Base-by-base conservation (phyloP, 1,140 invertebrate species). In the Dendroctonus ponderosae region DNA sequence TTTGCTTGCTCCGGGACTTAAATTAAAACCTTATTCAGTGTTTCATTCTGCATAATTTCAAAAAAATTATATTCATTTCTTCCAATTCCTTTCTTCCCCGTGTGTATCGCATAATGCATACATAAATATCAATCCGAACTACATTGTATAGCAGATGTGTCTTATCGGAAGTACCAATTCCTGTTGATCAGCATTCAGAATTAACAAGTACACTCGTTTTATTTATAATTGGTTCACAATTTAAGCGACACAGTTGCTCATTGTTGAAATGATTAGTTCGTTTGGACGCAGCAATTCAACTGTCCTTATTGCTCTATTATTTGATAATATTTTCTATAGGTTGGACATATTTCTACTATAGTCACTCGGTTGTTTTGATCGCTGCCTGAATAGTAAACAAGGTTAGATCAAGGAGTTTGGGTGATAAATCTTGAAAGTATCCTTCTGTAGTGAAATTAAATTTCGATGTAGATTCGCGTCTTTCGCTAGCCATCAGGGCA, bases 151-250 rank as follows among this genome's bases (percentile, higher is more conserved):
- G 52, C 52, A 46, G 44, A 46, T 46, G 44, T 46, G 44, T 54
- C 52, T 54, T 54, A 54, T 54, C 52, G 52, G 52, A 54, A 26
- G 39, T 54, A 54, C 52, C 52, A 12, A 54, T 54, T 54, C 39
- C 37, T 54, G 52, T 54, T 26, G 52, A 54, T 54, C 52, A 54
- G 52, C 52, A 54, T 54, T 54, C 52, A 54, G 14, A 54, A 37
- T 54, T 54, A 54, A 54, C 52, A 3, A 54, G 52, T 38, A 54
- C 26, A 26, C 12, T 54, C 52, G 39, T 54, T 54, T 12, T 54
- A 8, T 38, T 38, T 54, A 54, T 54, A 54, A 54, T 54, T 54
- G 52, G 52, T 38, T 54, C 38, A 54, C 52, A 54, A 54, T 54
- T 54, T 54, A 7, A 8, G 7, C 37, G 6, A 40, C 14, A 54